Percentiles rank a stretch among this genome's conserved stretches.
phyloP scores from a whole-genome alignment of 2,797 vertebrate genomes.

The Hipposideros larvatus region DNA sequence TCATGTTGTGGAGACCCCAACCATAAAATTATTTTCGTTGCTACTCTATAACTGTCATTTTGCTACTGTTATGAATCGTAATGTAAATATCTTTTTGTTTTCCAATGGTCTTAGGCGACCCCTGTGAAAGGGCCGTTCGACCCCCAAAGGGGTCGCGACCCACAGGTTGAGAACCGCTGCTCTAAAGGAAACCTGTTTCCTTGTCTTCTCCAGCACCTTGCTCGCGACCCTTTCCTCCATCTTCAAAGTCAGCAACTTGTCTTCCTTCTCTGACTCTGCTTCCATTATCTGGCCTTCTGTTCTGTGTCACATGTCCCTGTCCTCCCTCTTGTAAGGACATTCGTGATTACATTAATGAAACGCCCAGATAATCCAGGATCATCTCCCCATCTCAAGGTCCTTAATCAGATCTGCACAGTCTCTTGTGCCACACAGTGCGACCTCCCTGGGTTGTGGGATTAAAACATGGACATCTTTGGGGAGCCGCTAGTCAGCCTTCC shows the following conservation, averaged over 20 bases:
- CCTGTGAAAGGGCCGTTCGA: no score
- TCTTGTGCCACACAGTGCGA: neutral
- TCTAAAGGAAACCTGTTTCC: neutral
- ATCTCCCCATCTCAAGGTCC: constrained; percentile 6
- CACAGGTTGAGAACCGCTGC: no score
- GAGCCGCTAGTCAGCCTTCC: neutral
- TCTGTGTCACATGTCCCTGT: neutral
- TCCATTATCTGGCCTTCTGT: neutral
- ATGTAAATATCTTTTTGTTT: no score
- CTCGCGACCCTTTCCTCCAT: neutral
- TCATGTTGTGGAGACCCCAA: no score
- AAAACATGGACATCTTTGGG: neutral
- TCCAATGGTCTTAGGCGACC: no score
- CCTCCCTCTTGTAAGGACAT: neutral
- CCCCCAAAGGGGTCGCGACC: no score
- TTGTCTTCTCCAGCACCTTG: neutral
- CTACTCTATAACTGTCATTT: no score
- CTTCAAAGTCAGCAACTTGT: neutral
- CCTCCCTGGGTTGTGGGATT: neutral
- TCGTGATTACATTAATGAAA: neutral
- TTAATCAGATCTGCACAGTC: constrained; percentile 30
- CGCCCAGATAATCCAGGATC: neutral
- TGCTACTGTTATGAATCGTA: no score
- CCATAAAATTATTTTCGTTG: no score
- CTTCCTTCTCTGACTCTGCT: neutral